A percentile compares a stretch with the other conserved stretches of the same genome.
These are phyloP conservation scores for Malurus leucopterus DNA, from an alignment of 2,797 vertebrate species.

Conservation along the genomic window DNA sequence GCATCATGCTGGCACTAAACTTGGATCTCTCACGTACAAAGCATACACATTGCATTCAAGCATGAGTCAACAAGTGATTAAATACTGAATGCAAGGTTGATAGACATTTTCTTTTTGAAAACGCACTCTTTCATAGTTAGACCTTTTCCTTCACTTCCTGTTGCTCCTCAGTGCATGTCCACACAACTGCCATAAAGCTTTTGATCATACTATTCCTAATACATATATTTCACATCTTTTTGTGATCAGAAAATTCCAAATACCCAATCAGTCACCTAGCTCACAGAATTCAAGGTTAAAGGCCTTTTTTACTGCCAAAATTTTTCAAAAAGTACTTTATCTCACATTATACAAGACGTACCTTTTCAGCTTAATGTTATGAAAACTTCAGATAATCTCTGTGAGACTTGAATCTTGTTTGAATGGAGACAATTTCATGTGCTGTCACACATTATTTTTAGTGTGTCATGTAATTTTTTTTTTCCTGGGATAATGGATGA, in stretches of 20 bases:
- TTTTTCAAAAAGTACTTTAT: background rate
- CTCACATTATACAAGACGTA: background rate
- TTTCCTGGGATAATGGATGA: background rate
- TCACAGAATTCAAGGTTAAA: background rate
- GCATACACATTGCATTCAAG: rapidly evolving
- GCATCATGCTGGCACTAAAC: background rate
- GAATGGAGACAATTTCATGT: background rate
- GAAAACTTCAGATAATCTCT: background rate
- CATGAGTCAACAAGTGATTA: background rate
- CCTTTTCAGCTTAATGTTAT: background rate
- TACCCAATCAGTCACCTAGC: background rate
- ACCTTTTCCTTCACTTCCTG: background rate
- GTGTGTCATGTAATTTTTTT: background rate
- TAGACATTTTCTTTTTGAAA: background rate
- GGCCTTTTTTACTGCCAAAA: background rate
- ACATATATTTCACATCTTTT: background rate
- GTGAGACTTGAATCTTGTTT: background rate
- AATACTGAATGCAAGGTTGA: background rate
- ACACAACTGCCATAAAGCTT: background rate
- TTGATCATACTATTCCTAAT: background rate
- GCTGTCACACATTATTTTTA: background rate
- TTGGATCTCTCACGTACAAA: background rate
- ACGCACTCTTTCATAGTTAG: background rate
- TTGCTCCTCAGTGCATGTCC: background rate
- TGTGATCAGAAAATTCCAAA: background rate